Percentiles rank a stretch among this genome's conserved stretches.
Conservation (phyloP, 2,113 vertebrate species). For the Cromileptes altivelis region DNA sequence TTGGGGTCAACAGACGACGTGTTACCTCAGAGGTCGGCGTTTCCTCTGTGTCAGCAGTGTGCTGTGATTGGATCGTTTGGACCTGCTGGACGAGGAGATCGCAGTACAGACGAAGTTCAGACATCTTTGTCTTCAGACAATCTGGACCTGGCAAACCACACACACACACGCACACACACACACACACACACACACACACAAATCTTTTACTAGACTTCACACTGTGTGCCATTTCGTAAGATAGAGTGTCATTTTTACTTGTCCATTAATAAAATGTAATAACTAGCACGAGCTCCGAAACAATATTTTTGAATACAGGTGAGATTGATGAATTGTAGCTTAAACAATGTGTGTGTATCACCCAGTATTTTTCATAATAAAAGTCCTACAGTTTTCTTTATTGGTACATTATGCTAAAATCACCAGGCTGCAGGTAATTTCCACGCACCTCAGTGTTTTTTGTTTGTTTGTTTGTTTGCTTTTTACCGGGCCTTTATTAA, state of each 20-base stretch:
- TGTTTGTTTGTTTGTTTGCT: too few relatives aligned
- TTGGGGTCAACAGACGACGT: conserved; percentile 29
- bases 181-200: background rate
- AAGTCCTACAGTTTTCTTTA: too few relatives aligned
- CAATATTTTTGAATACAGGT: too few relatives aligned
- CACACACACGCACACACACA: background rate
- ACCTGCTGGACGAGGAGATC: conserved; percentile 88
- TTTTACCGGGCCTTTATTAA: background rate
- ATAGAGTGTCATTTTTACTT: background rate
- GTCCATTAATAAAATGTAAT: background rate
- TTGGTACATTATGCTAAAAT: too few relatives aligned
- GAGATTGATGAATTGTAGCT: background rate
- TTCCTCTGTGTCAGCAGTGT: conserved; percentile 75
- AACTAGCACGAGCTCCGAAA: background rate
- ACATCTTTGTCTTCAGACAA: conserved; percentile 99
- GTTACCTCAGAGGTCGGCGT: conserved; percentile 67
- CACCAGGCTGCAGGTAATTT: too few relatives aligned
- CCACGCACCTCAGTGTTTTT: too few relatives aligned
- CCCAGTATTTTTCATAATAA: too few relatives aligned
- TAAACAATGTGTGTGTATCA: background rate
- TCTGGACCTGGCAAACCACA: conserved; percentile 72
- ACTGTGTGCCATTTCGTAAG: background rate
- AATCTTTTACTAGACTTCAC: background rate
- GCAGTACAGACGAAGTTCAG: conserved; percentile 97
- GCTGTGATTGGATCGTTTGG: conserved; percentile 83